phyloP scores from a whole-genome alignment of 2,888 invertebrate species.

The Cynaeus angustus region DNA sequence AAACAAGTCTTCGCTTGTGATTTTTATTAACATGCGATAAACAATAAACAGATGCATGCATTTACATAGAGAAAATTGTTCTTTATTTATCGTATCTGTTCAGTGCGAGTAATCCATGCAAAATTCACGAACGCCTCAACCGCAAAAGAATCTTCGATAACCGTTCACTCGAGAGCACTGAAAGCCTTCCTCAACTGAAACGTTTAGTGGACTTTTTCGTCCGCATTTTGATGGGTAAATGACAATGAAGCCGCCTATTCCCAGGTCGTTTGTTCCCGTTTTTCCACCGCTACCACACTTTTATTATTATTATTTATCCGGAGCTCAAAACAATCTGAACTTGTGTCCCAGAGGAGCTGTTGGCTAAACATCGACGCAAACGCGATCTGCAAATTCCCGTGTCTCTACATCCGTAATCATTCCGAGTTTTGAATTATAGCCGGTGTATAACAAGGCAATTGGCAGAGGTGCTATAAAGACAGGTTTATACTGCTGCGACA shows the following conservation, averaged over 20 bases:
- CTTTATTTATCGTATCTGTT: no score
- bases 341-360: constrained; percentile 52
- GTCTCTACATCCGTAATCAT: constrained; percentile 46
- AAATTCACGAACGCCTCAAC: constrained; percentile 13
- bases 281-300: constrained; percentile 23
- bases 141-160: constrained; percentile 20
- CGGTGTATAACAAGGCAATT: constrained; percentile 50
- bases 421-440: constrained; percentile 50
- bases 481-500: constrained; percentile 47
- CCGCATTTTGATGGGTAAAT: constrained; percentile 34
- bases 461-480: constrained; percentile 50
- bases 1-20: no score
- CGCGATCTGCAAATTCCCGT: constrained; percentile 45
- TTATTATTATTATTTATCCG: constrained; percentile 56
- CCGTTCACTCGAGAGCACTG: constrained; percentile 27
- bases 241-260: constrained; percentile 35
- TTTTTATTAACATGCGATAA: no score
- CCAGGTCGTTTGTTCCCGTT: constrained; percentile 29
- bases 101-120: constrained; percentile 18
- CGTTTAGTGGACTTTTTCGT: constrained; percentile 35
- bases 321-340: constrained; percentile 56
- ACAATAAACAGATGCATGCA: no score
- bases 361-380: constrained; percentile 48
- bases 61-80: no score
- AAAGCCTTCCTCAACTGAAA: constrained; percentile 15